Conservation (phyloP, 2,888 invertebrate genomes). For the Cynaeus angustus region DNA sequence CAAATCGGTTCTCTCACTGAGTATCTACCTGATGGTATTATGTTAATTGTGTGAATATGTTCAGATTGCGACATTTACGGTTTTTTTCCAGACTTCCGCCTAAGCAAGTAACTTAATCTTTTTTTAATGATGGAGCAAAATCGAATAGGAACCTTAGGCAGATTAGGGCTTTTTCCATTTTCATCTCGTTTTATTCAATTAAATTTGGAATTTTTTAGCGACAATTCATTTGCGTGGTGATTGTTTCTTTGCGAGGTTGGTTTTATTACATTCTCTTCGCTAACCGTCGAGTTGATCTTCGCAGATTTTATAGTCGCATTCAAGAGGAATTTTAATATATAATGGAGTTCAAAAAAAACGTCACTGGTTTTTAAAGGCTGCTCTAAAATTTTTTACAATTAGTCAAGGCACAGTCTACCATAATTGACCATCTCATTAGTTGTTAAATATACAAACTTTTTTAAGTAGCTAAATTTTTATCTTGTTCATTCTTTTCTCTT, state of each 20-base stretch:
- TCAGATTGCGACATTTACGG: conserved; percentile 7
- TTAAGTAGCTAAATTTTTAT: no score
- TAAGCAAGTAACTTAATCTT: background rate
- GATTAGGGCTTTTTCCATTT: background rate
- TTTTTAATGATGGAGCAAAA: background rate
- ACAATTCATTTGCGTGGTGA: background rate
- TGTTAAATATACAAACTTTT: no score
- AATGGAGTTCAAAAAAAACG: background rate
- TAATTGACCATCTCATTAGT: no score
- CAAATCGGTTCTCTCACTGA: conserved; percentile 6
- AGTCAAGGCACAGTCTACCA: no score
- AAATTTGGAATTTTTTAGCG: conserved; percentile 15
- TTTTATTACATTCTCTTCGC: conserved; percentile 7
- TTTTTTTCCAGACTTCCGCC: conserved; percentile 5
- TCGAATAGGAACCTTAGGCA: background rate
- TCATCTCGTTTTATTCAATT: background rate
- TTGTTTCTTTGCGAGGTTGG: conserved; percentile 1
- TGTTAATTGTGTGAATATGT: conserved; percentile 8
- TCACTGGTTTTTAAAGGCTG: no score
- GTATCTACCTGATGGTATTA: conserved; percentile 13
- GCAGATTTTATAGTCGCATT: background rate
- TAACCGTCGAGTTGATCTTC: background rate
- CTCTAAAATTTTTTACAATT: no score
- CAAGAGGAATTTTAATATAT: conserved; percentile 1
- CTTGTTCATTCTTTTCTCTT: no score